These are phyloP conservation scores for Scolopax bukidnonensis DNA, from an alignment of 2,797 vertebrate species.

Conservation along the genomic window DNA sequence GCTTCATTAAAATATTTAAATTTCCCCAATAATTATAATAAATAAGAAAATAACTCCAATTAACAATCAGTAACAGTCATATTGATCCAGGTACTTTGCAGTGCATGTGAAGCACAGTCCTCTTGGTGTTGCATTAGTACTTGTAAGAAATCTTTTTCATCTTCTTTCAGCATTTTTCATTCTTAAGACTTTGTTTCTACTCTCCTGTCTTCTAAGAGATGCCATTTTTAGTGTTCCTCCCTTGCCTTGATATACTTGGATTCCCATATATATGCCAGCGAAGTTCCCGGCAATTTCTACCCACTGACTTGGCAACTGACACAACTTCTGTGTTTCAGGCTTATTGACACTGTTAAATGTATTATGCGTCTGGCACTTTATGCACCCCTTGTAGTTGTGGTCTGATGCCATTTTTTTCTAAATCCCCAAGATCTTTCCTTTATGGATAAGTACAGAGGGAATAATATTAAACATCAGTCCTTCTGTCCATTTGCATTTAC, in stretches of 20 bases:
- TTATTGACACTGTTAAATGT: not conserved
- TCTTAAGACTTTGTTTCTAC: not conserved
- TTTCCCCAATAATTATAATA: not conserved
- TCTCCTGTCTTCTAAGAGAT: not conserved
- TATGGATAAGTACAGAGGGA: not conserved
- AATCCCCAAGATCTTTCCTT: not conserved
- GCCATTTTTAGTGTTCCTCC: not conserved
- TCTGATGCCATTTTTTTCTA: not conserved
- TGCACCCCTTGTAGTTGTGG: not conserved
- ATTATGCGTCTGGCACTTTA: not conserved
- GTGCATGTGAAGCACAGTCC: accelerated
- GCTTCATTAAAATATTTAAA: not conserved
- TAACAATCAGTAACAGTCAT: not conserved
- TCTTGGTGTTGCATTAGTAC: not conserved
- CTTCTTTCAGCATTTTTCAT: not conserved
- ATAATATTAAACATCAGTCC: not conserved
- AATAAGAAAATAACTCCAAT: not conserved
- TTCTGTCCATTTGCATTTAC: not conserved
- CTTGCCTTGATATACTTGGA: not conserved
- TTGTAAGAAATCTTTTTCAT: not conserved
- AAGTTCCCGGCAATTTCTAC: not conserved
- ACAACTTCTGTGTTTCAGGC: not conserved
- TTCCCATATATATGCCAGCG: not conserved
- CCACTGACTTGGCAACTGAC: not conserved
- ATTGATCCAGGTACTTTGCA: not conserved